A percentile compares a stretch with the other conserved stretches of the same genome.
phyloP scores from a whole-genome alignment of 2,888 invertebrate species.

The Lepidocyrtinus sp. region DNA sequence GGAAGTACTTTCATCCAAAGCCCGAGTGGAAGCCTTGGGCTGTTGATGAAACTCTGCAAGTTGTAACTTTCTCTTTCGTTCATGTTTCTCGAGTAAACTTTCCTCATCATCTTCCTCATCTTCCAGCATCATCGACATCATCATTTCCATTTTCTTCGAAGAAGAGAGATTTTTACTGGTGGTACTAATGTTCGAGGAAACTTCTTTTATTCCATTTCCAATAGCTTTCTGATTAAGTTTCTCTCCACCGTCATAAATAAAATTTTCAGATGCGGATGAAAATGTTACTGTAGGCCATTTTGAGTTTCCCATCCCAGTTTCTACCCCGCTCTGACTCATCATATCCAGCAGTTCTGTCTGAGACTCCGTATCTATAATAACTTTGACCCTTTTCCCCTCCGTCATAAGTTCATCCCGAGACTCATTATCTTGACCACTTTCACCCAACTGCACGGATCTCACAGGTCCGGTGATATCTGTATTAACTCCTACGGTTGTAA shows the following conservation, averaged over 20 bases:
- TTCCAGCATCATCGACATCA: conserved; percentile 27
- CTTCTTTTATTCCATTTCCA: conserved; percentile 12
- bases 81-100: conserved; percentile 28
- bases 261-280: not conserved
- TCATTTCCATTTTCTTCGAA: conserved; percentile 30
- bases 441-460: conserved; percentile 17
- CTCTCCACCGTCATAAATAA: not conserved
- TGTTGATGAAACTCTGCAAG: conserved; percentile 28
- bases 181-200: not conserved
- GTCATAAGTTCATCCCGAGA: not conserved
- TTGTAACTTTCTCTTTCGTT: conserved; percentile 40
- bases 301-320: not conserved
- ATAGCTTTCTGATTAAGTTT: conserved; percentile 1
- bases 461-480: conserved; percentile 64
- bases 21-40: conserved; percentile 2
- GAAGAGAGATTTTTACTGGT: not conserved
- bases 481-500: conserved; percentile 60
- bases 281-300: conserved; percentile 3
- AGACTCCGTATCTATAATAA: conserved; percentile 32
- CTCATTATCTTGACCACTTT: not conserved
- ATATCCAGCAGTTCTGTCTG: conserved; percentile 15
- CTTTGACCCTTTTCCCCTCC: conserved; percentile 47
- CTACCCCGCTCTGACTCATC: not conserved
- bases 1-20: conserved; percentile 32
- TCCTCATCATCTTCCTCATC: conserved; percentile 42